A percentile compares a stretch with the other conserved stretches of the same genome.
phyloP scores from a whole-genome alignment of 2,888 invertebrate species.

The Xestia ashworthii region DNA sequence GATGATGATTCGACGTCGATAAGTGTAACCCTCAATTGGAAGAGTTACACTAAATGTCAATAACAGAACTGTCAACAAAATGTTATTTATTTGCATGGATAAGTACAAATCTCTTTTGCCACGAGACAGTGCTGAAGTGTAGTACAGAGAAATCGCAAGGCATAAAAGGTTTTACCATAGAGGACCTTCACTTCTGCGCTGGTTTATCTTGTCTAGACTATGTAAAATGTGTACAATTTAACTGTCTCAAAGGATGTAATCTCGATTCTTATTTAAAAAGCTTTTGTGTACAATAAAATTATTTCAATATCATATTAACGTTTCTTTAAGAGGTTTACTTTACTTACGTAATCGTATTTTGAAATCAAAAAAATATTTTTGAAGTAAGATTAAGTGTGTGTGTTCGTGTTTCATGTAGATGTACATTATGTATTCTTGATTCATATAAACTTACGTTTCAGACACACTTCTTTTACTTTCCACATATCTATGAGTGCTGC shows the following conservation, averaged over 20 bases:
- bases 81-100: background rate
- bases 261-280: too few relatives aligned
- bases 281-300: too few relatives aligned
- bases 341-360: too few relatives aligned
- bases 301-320: too few relatives aligned
- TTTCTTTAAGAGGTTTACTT: background rate
- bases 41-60: background rate
- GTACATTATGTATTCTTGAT: background rate
- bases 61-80: background rate
- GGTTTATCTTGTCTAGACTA: background rate
- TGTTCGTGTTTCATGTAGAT: background rate
- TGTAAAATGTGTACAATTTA: background rate
- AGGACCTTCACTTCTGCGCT: background rate
- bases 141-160: background rate
- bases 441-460: constrained; percentile 84
- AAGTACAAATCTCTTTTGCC: constrained; percentile 1
- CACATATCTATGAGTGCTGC: constrained; percentile 88
- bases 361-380: too few relatives aligned
- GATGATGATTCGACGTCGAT: background rate
- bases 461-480: constrained; percentile 89
- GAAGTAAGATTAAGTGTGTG: background rate
- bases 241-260: background rate
- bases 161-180: background rate
- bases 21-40: background rate
- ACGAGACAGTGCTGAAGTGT: background rate